Base-by-base conservation (phyloP, 2,113 vertebrate species). In the Oncorhynchus nerka region DNA sequence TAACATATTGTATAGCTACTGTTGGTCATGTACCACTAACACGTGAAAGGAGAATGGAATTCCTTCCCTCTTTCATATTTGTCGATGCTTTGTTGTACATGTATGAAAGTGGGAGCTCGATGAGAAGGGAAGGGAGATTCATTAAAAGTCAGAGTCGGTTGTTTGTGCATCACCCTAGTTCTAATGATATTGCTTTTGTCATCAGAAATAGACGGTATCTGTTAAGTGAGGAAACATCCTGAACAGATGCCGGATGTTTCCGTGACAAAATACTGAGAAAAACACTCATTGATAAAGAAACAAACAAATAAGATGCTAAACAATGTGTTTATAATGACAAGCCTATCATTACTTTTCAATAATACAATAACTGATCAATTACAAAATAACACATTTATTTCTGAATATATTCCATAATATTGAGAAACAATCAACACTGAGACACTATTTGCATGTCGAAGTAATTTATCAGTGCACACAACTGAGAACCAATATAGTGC, bases 391-490 rank as follows among this genome's bases (percentile, higher is more conserved):
- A 62, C n/a, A 22, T 22, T 22, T 22, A 9, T 22, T 62, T 45
- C 39, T 3, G 39, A 45, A 45, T 45, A 45, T 45, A 45, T 11
- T 45, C 39, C 39, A 45, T 12, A 12, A 45, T 45, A 45, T 45
- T 45, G 39, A 45, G 9, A 45, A 11, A 3, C 3, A 45, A 45
- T 45, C 39, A 45, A 84, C 82, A 81, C 85, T 89, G 76, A 73
- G 11, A 75, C 80, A 39, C 2, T 16, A 51, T 16, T 51, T 51
- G 49, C 49, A 51, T 51, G 11, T 15, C 4, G 4, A 51, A 15
- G 57, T 70, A 9, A 85, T 82, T 70, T 24, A 85, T 71, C 83
- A 83, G 81, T 89, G 85, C 39, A 45, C 39, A 45, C 9, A 45
- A 68, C 77, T 45, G 39, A 45, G 39, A 82, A 73, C 30, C 82